Evolutionary conservation across 2,888 invertebrate species (phyloP).

Genomic region (Ormyrus rosae): DNA sequence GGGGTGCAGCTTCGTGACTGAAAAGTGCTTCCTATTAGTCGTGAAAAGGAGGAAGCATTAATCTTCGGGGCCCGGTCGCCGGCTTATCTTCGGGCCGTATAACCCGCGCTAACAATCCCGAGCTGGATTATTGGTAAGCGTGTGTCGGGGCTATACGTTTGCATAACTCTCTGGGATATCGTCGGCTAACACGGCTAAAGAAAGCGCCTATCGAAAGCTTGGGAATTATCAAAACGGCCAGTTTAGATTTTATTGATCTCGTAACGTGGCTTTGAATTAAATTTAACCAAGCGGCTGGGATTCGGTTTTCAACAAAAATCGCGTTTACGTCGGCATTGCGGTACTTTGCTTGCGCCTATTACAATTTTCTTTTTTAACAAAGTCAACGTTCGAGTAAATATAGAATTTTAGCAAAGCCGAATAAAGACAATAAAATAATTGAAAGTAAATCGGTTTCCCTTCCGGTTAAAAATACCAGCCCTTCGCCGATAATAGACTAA

Average conservation of each 20-base stretch:
- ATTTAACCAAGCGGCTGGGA: no score
- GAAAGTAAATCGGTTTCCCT: neutral
- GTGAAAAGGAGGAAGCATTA: slow-evolving; percentile 52
- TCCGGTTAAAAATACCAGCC: neutral
- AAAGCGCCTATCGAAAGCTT: no score
- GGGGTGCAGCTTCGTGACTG: slow-evolving; percentile 47
- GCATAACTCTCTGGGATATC: neutral
- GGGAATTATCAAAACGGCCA: no score
- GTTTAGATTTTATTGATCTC: no score
- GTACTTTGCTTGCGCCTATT: no score
- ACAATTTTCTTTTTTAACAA: no score
- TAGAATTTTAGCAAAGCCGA: neutral
- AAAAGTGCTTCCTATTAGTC: slow-evolving; percentile 57
- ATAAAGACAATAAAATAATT: neutral
- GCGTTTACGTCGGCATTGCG: no score
- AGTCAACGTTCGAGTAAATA: no score
- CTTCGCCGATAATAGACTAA: slow-evolving; percentile 9
- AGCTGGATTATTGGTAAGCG: slow-evolving; percentile 41
- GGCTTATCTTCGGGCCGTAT: slow-evolving; percentile 37
- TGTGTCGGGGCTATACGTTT: neutral
- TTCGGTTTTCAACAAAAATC: no score
- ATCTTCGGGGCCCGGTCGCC: slow-evolving; percentile 33
- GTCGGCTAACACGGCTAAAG: no score
- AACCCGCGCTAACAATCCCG: slow-evolving; percentile 41
- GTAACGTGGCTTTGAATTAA: no score